A percentile compares a stretch with the other conserved stretches of the same genome.
phyloP scores from a whole-genome alignment of 30 jellyfish, hydroid and myxozoan genomes.

The Chrysaora quinquecirrha region DNA sequence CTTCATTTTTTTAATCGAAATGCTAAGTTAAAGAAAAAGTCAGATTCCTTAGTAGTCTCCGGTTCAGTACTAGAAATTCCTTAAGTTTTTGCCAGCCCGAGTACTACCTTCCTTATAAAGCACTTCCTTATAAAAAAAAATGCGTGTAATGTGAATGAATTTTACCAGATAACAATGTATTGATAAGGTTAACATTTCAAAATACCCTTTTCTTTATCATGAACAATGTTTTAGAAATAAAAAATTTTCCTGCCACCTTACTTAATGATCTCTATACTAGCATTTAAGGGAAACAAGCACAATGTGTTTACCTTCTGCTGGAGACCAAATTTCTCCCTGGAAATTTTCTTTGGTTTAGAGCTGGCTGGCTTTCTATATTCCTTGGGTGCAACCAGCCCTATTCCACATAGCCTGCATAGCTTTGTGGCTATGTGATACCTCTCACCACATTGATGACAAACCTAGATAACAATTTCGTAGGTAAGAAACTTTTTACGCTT shows the following conservation, averaged over 20 bases:
- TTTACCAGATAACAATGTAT: too few species aligned
- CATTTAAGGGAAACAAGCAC: background rate
- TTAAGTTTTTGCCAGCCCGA: too few species aligned
- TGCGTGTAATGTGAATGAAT: too few species aligned
- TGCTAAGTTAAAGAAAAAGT: too few species aligned
- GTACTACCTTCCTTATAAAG: too few species aligned
- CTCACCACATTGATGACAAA: conserved; percentile 17
- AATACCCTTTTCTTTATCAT: too few species aligned
- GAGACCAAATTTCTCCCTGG: conserved; percentile 9
- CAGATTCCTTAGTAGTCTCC: background rate
- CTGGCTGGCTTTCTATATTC: background rate
- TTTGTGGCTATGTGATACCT: conserved; percentile 12
- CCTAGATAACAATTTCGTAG: conserved; percentile 2
- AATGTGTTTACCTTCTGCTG: conserved; percentile 1
- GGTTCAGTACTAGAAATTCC: too few species aligned
- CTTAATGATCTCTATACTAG: background rate
- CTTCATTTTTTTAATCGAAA: too few species aligned
- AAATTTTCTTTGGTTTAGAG: conserved; percentile 9
- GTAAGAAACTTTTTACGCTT: too few species aligned
- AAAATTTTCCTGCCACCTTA: background rate
- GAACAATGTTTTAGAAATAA: background rate
- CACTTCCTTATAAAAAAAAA: too few species aligned
- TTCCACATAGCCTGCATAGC: conserved; percentile 5
- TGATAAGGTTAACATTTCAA: too few species aligned
- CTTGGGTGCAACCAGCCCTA: background rate